These are phyloP conservation scores for Limnephilus rhombicus DNA, from an alignment of 2,888 invertebrate species.

Conservation along the genomic window DNA sequence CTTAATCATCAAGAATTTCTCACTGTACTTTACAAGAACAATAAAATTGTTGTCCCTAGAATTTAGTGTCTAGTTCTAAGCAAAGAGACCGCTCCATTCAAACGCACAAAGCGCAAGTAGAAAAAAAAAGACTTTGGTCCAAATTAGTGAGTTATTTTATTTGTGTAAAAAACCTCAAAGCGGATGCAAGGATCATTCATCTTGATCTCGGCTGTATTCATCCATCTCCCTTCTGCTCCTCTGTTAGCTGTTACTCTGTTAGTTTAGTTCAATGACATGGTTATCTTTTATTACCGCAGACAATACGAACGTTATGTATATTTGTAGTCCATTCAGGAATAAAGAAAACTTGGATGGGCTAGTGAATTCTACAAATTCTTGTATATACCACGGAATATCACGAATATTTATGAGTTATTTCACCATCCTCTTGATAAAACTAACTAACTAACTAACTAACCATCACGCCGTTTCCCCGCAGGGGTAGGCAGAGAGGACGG, in stretches of 20 bases:
- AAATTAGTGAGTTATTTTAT: conserved; percentile 24
- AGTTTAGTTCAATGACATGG: conserved; percentile 20
- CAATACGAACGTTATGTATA: neutral
- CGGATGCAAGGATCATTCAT: conserved; percentile 33
- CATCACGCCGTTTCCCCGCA: too few relatives aligned
- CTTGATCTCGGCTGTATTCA: neutral
- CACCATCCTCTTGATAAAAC: too few relatives aligned
- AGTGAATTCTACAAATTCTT: too few relatives aligned
- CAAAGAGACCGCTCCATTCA: neutral
- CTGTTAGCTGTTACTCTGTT: neutral
- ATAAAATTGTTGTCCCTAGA: neutral
- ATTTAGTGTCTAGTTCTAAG: neutral
- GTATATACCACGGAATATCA: neutral
- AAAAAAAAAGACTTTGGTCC: neutral
- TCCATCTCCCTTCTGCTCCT: neutral
- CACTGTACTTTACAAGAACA: neutral
- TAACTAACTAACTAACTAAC: too few relatives aligned
- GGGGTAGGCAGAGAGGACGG: too few relatives aligned
- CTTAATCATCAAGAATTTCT: neutral
- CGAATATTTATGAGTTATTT: too few relatives aligned
- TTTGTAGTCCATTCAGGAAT: neutral
- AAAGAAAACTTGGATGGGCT: neutral
- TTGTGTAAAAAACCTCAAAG: conserved; percentile 17
- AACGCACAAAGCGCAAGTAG: neutral
- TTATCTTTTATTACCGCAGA: neutral